Evolutionary conservation across 2,797 vertebrate species (phyloP).

Genomic region (Bothrops alternatus): DNA sequence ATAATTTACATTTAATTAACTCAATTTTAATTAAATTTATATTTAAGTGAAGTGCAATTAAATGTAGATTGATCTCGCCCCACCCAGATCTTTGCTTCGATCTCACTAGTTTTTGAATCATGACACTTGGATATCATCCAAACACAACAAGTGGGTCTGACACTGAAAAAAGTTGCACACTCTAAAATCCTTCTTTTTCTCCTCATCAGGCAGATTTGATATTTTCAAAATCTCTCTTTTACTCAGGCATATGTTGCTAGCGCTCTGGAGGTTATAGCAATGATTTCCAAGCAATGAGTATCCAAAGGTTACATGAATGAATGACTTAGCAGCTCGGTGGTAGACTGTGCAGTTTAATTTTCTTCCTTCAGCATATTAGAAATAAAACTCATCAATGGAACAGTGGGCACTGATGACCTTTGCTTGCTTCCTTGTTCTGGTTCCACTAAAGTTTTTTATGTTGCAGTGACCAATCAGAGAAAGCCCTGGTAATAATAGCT

Average conservation of each 20-base stretch:
- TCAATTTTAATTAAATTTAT: background rate
- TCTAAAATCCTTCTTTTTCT: background rate
- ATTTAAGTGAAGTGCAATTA: background rate
- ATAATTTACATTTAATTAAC: background rate
- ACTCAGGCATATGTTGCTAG: background rate
- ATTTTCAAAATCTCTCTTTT: background rate
- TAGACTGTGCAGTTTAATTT: slow-evolving; percentile 35
- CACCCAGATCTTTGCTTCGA: background rate
- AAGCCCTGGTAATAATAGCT: background rate
- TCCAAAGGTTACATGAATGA: slow-evolving; percentile 16
- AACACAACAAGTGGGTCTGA: background rate
- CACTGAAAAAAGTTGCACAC: background rate
- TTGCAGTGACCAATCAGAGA: background rate
- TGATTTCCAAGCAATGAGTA: slow-evolving; percentile 20
- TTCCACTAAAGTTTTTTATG: background rate
- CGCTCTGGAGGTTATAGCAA: background rate
- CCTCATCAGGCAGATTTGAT: background rate
- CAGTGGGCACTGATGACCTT: slow-evolving; percentile 15
- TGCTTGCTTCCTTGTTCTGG: background rate
- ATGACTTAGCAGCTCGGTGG: slow-evolving; percentile 18
- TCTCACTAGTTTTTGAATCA: background rate
- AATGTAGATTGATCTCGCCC: background rate
- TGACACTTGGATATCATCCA: background rate
- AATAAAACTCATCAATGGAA: slow-evolving; percentile 33
- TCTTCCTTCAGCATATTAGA: slow-evolving; percentile 25